A percentile compares a stretch with the other conserved stretches of the same genome.
These are phyloP conservation scores for Batillaria attramentaria DNA, from an alignment of 1,140 invertebrate genomes.

Conservation along the genomic window DNA sequence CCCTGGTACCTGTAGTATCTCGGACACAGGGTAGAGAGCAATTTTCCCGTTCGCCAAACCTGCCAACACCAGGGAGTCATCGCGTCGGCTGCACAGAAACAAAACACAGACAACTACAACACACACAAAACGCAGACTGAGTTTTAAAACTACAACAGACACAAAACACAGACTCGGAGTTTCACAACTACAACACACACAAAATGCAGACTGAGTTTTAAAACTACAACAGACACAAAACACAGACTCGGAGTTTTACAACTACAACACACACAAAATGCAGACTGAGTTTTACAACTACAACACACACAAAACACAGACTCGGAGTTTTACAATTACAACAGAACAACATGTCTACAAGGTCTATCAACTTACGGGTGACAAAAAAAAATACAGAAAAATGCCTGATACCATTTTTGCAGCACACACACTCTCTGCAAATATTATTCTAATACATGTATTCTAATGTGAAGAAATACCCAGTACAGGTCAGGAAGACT, in stretches of 20 bases:
- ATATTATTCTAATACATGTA: too few relatives aligned
- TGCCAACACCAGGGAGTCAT: constrained; percentile 53
- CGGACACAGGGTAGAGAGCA: constrained; percentile 53
- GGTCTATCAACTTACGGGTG: too few relatives aligned
- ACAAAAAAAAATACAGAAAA: too few relatives aligned
- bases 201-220: neutral
- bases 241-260: neutral
- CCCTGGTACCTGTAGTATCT: constrained; percentile 50
- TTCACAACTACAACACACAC: neutral
- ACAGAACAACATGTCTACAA: too few relatives aligned
- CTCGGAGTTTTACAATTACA: too few relatives aligned
- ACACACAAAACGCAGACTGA: neutral
- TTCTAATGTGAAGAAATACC: too few relatives aligned
- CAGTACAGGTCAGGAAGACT: too few relatives aligned
- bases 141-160: neutral
- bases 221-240: neutral
- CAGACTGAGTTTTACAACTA: too few relatives aligned
- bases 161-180: neutral
- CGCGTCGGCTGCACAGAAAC: constrained; percentile 30
- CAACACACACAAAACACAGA: too few relatives aligned
- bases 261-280: neutral
- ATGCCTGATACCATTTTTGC: too few relatives aligned
- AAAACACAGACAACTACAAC: neutral
- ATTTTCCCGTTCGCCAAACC: constrained; percentile 61
- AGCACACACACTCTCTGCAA: too few relatives aligned